phyloP scores from a whole-genome alignment of 2,888 invertebrate species.

The Oligia latruncula region DNA sequence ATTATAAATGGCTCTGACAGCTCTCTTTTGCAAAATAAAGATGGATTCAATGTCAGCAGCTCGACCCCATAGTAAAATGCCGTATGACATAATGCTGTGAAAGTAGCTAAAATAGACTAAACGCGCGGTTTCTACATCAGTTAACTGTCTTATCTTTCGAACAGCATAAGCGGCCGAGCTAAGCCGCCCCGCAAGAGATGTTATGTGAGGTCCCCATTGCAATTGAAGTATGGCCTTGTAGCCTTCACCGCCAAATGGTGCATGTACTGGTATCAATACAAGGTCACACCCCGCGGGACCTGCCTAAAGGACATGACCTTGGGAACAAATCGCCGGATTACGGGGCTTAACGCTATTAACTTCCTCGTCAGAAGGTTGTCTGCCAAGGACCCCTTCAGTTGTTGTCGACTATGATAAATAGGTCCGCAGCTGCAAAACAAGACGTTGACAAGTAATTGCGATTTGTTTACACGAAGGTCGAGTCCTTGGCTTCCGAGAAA shows the following conservation, averaged over 20 bases:
- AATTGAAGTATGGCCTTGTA: constrained; percentile 33
- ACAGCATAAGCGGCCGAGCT: too few species aligned
- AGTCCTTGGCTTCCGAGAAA: constrained; percentile 21
- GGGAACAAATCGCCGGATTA: constrained; percentile 67
- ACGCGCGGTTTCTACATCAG: too few species aligned
- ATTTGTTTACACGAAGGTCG: constrained; percentile 34
- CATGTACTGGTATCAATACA: constrained; percentile 56
- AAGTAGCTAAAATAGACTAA: too few species aligned
- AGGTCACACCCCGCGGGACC: constrained; percentile 67
- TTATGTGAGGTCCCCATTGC: too few species aligned
- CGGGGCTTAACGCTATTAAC: constrained; percentile 67
- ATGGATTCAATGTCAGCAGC: too few species aligned
- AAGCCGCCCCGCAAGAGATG: too few species aligned
- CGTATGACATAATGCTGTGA: too few species aligned
- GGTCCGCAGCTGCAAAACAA: constrained; percentile 57
- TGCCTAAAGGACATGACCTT: constrained; percentile 76
- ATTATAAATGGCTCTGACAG: too few species aligned
- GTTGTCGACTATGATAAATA: constrained; percentile 67
- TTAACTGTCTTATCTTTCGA: too few species aligned
- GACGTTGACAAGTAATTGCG: constrained; percentile 43
- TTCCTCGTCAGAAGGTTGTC: constrained; percentile 70
- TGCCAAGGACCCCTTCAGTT: constrained; percentile 65
- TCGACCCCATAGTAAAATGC: too few species aligned
- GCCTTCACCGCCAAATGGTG: constrained; percentile 56
- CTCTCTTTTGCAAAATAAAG: too few species aligned